Evolutionary conservation across 2,888 invertebrate genomes (phyloP).

Genomic region (Netelia virgata): DNA sequence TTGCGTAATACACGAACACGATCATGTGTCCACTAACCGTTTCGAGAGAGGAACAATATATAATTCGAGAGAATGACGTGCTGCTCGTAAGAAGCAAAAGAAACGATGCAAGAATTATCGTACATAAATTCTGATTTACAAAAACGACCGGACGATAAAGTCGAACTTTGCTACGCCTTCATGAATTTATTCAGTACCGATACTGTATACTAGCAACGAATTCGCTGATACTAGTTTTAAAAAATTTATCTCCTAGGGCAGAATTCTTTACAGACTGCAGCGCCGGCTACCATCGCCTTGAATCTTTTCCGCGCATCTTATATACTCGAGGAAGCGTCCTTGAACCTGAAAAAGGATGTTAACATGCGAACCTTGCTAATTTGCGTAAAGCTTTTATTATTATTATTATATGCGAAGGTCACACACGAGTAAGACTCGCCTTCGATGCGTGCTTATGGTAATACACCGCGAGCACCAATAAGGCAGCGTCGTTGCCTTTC

Average conservation of each 20-base stretch:
- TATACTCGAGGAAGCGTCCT: conserved; percentile 32
- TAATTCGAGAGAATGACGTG: conserved; percentile 40
- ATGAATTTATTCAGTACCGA: conserved; percentile 18
- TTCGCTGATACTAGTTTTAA: no score
- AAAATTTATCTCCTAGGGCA: no score
- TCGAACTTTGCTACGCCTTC: not conserved
- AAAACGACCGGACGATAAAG: not conserved
- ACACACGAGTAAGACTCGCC: conserved; percentile 20
- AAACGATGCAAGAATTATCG: not conserved
- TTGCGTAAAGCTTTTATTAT: conserved; percentile 38
- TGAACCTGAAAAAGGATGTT: conserved; percentile 38
- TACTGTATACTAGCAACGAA: not conserved
- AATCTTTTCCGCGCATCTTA: not conserved
- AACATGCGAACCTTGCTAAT: conserved; percentile 26
- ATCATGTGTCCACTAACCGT: conserved; percentile 15
- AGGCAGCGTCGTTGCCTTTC: conserved; percentile 65
- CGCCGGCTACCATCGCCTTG: not conserved
- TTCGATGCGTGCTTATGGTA: conserved; percentile 55
- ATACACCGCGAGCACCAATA: conserved; percentile 38
- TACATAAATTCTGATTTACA: not conserved
- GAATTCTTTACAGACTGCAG: not conserved
- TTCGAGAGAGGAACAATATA: conserved; percentile 29
- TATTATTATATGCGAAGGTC: conserved; percentile 49
- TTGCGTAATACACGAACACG: conserved; percentile 49
- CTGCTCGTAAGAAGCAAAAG: not conserved